Evolutionary conservation across 2,113 vertebrate species (phyloP).

Genomic region (Hystrix brachyura): DNA sequence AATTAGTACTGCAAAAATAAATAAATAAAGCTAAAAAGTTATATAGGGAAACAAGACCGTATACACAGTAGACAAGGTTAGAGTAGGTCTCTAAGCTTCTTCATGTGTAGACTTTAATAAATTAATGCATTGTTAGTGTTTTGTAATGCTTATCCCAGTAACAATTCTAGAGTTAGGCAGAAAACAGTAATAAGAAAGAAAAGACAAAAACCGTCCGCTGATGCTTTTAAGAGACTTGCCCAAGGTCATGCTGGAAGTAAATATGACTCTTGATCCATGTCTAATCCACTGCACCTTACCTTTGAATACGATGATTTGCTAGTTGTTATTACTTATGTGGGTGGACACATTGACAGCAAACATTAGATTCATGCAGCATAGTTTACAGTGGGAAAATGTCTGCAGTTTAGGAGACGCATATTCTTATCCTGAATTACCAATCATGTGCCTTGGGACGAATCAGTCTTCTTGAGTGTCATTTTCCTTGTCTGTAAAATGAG

Average conservation of each 20-base stretch:
- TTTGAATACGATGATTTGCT: neutral
- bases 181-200: neutral
- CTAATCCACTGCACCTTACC: neutral
- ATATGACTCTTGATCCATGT: neutral
- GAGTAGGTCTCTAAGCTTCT: neutral
- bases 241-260: neutral
- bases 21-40: neutral
- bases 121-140: slow-evolving; percentile 13
- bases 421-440: neutral
- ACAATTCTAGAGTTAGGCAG: neutral
- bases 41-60: neutral
- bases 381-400: slow-evolving; percentile 15
- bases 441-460: neutral
- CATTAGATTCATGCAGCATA: slow-evolving; percentile 3
- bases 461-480: neutral
- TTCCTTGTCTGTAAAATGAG: neutral
- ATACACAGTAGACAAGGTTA: neutral
- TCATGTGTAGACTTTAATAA: neutral
- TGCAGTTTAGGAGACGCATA: neutral
- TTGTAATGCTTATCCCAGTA: neutral
- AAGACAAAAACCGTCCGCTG: neutral
- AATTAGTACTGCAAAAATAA: neutral
- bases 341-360: neutral
- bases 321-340: neutral
- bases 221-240: neutral